Conservation (phyloP, 2,888 invertebrate genomes). For the Rhimphoctona megacephalus region DNA sequence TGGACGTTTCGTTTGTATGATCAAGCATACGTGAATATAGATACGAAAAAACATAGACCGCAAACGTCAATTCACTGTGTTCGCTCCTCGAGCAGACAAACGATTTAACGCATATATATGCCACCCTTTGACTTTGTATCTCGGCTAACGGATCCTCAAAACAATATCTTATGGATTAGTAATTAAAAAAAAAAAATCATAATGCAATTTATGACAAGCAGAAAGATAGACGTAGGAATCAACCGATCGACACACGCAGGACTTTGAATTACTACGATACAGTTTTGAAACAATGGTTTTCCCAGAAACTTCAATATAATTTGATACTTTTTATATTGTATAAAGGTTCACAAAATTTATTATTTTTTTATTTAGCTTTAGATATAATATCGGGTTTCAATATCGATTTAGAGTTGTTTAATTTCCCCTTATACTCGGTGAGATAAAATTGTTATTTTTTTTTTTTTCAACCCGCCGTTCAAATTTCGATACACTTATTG, state of each 20-base stretch:
- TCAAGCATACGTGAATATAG: conserved; percentile 54
- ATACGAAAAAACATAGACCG: conserved; percentile 50
- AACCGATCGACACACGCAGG: not conserved
- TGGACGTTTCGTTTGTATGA: conserved; percentile 51
- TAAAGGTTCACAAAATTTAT: not conserved
- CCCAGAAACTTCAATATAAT: not conserved
- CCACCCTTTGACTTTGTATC: not conserved
- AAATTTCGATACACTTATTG: not conserved
- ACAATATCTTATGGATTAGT: not conserved
- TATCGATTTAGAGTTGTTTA: not conserved
- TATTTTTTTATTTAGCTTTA: not conserved
- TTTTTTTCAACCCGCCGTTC: not conserved
- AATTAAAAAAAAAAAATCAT: not conserved
- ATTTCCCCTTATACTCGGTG: not conserved
- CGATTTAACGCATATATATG: conserved; percentile 27
- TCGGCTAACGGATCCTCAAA: not conserved
- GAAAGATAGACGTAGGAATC: not conserved
- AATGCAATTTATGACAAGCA: not conserved
- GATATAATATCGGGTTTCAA: not conserved
- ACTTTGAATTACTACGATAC: not conserved
- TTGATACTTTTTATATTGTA: not conserved
- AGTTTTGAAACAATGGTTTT: not conserved
- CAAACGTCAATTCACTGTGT: conserved; percentile 59
- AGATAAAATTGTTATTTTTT: not conserved
- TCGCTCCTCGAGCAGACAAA: conserved; percentile 53